Base-by-base conservation (phyloP, 30 jellyfish, hydroid and myxozoan species). In the Rhopilema esculentum region DNA sequence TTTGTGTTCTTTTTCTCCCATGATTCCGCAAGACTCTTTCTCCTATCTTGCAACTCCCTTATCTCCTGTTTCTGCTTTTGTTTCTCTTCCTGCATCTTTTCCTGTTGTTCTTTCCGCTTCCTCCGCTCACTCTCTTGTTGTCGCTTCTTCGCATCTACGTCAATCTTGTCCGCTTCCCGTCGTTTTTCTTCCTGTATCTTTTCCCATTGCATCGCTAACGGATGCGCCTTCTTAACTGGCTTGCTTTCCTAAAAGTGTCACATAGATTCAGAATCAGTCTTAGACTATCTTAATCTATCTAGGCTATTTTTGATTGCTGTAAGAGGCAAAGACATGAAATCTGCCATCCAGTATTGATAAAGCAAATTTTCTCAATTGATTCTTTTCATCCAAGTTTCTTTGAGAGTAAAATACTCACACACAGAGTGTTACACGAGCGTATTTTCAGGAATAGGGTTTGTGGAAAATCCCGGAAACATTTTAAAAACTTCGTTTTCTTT, bases 201-300 rank as follows among this genome's bases (percentile, higher is more conserved):
- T 51, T 87, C 89, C 89, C 95, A 87, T 65, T 87, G 95, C 89
- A 73, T 75, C 15, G 94, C 89, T 2, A 85, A 70, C 22, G 88
- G 94, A 26, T 85, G 94, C 9, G 94, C 50, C 69, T 85, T 85
- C 73, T 85, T 85, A 23, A 49, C 30, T 75, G 88, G 83, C 79
- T 74, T 85, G 26, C 57, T 62, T 63, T 73, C 85, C 91, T 69
- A 48, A 20, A 62, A 31, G 80, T 0, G 21, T 17, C 18, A 4
- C 4, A 40, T 21, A 1, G 40, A 1, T 15, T 27, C n/a, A n/a
- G n/a, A n/a, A n/a, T n/a, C n/a, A n/a, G n/a, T n/a, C n/a, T n/a
- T n/a, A n/a, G n/a, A n/a, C n/a, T n/a, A n/a, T n/a, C n/a, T n/a
- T n/a, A n/a, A n/a, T n/a, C n/a, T n/a, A n/a, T n/a, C n/a, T n/a